Evolutionary conservation across 2,888 invertebrate genomes (phyloP), one percentile per base, ranked within the genome.

Genomic region (Agonopterix heracliana): DNA sequence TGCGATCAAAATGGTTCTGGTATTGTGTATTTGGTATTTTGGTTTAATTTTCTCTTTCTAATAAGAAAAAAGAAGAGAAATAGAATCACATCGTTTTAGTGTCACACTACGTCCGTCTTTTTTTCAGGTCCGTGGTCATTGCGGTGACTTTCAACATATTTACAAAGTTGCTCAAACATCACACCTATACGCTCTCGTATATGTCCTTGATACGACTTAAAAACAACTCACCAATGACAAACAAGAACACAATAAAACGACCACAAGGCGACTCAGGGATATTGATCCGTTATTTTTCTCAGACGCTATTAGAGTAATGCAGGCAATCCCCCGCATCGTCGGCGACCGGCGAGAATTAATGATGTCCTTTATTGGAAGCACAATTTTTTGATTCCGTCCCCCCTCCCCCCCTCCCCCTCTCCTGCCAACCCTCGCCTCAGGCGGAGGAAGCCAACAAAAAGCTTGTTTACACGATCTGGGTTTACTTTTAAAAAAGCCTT

Each of bases 291-390:
- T 81, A 78, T 81, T 81, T 80, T 70, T 68, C 70, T 71, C 65
- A 69, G 69, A 71, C 67, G 70, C 71, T 78, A 76, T 78, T 75
- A 78, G 68, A 63, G 67, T 78, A 79, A 78, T 75, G 73, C 78
- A 70, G 71, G 71, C 74, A 76, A 78, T 78, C 78, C 75, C 78
- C 71, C 66, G 69, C 67, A 65, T 63, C 68, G 65, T 68, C 64
- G 65, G 61, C 69, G 71, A 68, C 70, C 71, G 74, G 73, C 75
- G 79, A 89, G 90, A 91, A 92, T 91, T 92, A 91, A 91, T 91
- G 91, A 91, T 91, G 88, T 82, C 90, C 90, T 90, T 91, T 91
- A 91, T 91, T 91, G 91, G 89, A 90, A 90, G 89, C 89, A 90
- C 90, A 90, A 90, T 91, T 91, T 91, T 90, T 90, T 90, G 90